phyloP scores from a whole-genome alignment of 2,797 vertebrate species.

The Lagodon rhomboides region DNA sequence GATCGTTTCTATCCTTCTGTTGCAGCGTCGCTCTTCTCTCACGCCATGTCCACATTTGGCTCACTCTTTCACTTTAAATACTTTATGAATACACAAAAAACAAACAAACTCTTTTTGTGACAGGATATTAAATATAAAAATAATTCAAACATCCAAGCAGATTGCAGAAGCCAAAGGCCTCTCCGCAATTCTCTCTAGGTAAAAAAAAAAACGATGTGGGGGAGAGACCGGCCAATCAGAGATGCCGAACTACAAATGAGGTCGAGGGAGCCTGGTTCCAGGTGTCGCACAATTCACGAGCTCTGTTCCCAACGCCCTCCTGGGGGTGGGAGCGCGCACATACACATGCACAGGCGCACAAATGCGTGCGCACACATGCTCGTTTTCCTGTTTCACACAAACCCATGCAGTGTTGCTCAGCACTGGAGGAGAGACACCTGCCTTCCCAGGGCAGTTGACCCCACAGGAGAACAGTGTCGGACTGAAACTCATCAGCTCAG shows the following conservation, averaged over 20 bases:
- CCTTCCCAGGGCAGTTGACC: conserved; percentile 51
- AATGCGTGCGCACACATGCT: not conserved
- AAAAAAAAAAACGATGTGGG: conserved; percentile 8
- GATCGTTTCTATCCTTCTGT: conserved; percentile 24
- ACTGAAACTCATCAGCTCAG: conserved; percentile 63
- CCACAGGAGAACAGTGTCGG: conserved; percentile 44
- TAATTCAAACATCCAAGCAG: not conserved
- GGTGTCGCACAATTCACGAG: conserved; percentile 56
- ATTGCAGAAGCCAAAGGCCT: not conserved
- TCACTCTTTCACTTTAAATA: not conserved
- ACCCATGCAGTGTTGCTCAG: conserved; percentile 7
- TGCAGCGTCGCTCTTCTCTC: conserved; percentile 15
- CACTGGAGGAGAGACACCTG: conserved; percentile 52
- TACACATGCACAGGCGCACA: not conserved
- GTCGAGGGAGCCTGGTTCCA: conserved; percentile 49
- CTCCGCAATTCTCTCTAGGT: not conserved
- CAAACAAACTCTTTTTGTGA: not conserved
- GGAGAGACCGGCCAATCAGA: conserved; percentile 36
- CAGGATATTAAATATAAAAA: conserved; percentile 6
- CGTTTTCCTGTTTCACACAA: conserved; percentile 2
- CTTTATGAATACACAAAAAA: not conserved
- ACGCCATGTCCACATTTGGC: not conserved
- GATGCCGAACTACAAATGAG: conserved; percentile 48
- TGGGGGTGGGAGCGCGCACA: not conserved
- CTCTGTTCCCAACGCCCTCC: conserved; percentile 36